Evolutionary conservation across 2,113 vertebrate species (phyloP).

Genomic region (Petroica traversi): DNA sequence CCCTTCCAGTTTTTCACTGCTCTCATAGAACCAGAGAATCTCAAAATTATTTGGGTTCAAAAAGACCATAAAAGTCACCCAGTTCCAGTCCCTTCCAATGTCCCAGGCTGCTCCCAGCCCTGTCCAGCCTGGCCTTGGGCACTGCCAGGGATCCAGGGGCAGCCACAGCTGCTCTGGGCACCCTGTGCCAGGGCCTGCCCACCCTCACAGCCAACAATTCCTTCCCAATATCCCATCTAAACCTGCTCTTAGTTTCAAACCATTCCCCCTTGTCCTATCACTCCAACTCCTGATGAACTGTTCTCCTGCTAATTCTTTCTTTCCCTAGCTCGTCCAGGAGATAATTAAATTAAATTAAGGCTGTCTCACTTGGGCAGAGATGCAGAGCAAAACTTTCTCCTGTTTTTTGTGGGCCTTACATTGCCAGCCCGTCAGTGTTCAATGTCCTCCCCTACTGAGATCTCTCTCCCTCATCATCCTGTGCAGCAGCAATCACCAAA

Average conservation of each 20-base stretch:
- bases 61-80: not conserved
- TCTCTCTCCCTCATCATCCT: not conserved
- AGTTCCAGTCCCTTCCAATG: not conserved
- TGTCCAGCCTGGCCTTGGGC: too few relatives aligned
- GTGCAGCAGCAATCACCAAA: not conserved
- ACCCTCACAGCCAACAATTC: too few relatives aligned
- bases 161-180: too few relatives aligned
- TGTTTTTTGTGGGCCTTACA: not conserved
- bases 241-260: not conserved
- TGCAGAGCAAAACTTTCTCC: not conserved
- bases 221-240: not conserved
- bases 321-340: not conserved
- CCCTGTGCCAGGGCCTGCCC: too few relatives aligned
- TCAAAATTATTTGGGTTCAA: fast-evolving
- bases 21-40: not conserved
- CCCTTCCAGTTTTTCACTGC: not conserved
- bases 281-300: not conserved
- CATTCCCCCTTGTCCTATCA: fast-evolving
- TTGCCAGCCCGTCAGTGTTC: not conserved
- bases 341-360: not conserved
- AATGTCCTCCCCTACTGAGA: not conserved
- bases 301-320: not conserved
- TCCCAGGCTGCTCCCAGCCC: not conserved
- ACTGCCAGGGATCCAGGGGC: too few relatives aligned
- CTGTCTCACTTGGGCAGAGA: not conserved